phyloP scores from a whole-genome alignment of 2,797 vertebrate species.

The Psittacula derbiana region DNA sequence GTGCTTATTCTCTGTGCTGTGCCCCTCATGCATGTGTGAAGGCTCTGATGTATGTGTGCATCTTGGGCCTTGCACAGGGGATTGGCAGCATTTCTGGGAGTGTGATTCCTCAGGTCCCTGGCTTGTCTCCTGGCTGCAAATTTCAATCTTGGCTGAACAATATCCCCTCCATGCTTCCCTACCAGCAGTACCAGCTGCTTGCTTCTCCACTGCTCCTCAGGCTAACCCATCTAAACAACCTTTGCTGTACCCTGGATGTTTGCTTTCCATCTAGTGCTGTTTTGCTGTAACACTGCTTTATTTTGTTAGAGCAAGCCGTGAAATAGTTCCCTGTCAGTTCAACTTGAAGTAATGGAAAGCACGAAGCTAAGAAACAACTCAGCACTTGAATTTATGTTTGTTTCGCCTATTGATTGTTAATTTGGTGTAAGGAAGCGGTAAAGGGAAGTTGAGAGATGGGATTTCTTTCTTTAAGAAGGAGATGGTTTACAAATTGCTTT shows the following conservation, averaged over 20 bases:
- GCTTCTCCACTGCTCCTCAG: background rate
- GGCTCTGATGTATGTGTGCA: background rate
- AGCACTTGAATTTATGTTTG: background rate
- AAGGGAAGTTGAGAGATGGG: background rate
- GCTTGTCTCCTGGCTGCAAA: background rate
- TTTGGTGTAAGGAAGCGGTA: background rate
- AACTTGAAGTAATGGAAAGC: background rate
- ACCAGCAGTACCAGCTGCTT: background rate
- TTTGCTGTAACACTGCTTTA: background rate
- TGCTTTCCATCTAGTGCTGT: background rate
- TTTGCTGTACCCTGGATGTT: background rate
- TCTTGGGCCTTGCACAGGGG: background rate
- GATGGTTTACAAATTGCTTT: background rate
- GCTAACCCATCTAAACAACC: background rate
- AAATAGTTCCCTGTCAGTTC: slow-evolving; percentile 28
- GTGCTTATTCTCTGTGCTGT: background rate
- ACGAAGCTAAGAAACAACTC: background rate
- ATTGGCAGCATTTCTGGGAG: background rate
- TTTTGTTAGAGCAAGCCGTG: background rate
- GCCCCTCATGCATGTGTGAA: fast-evolving
- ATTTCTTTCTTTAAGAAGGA: background rate
- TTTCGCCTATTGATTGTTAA: slow-evolving; percentile 4
- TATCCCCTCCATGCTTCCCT: background rate
- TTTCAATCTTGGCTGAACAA: background rate
- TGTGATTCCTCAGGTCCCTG: background rate